These are phyloP conservation scores for Amyelois transitella DNA, from an alignment of 1,140 invertebrate genomes.

Conservation along the genomic window DNA sequence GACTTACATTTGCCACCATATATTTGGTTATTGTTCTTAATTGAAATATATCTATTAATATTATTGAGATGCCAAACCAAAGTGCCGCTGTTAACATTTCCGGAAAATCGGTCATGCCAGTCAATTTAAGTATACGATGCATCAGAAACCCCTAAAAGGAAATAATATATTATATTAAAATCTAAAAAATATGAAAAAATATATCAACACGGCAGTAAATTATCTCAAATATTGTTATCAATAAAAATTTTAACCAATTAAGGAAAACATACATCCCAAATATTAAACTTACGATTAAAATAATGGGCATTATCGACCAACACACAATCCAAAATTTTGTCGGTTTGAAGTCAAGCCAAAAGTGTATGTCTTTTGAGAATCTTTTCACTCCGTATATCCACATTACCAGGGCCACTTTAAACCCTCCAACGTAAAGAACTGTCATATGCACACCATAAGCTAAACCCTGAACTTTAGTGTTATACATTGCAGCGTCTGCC, in stretches of 20 bases:
- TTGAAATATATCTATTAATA: conserved; percentile 22
- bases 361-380: conserved; percentile 35
- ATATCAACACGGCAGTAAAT: too few species aligned
- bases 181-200: too few species aligned
- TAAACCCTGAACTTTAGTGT: conserved; percentile 20
- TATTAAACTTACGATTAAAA: conserved; percentile 31
- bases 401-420: conserved; percentile 44
- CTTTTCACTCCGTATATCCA: conserved; percentile 45
- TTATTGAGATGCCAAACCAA: conserved; percentile 22
- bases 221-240: too few species aligned
- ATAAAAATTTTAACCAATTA: too few species aligned
- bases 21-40: conserved; percentile 23
- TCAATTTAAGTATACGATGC: conserved; percentile 12
- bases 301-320: conserved; percentile 23
- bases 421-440: conserved; percentile 36
- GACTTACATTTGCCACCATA: conserved; percentile 27
- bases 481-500: background rate
- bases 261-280: too few species aligned
- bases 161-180: background rate
- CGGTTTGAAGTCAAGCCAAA: conserved; percentile 35
- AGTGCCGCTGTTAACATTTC: conserved; percentile 16
- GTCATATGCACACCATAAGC: conserved; percentile 26
- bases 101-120: conserved; percentile 6
- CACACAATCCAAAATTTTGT: conserved; percentile 31
- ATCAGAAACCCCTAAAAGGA: conserved; percentile 18